Percentiles rank a stretch among this genome's conserved stretches.
These are phyloP conservation scores for Panagrolaimus sp. DNA, from an alignment of 1,140 invertebrate genomes.

Conservation along the genomic window DNA sequence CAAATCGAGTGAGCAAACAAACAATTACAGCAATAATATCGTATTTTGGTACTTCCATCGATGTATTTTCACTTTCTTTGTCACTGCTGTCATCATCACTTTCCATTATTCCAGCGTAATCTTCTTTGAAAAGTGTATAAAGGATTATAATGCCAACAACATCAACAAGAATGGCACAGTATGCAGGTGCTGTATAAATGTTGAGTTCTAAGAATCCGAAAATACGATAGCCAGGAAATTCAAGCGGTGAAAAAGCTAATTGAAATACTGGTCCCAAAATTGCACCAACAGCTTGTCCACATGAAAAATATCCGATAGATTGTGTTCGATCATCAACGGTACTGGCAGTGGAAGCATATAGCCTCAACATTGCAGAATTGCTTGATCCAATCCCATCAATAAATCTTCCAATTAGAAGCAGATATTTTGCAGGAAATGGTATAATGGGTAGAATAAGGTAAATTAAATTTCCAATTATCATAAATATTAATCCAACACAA, in stretches of 20 bases:
- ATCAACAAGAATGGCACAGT: slow-evolving; percentile 31
- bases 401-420: slow-evolving; percentile 14
- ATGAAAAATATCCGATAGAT: slow-evolving; percentile 44
- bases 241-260: slow-evolving; percentile 22
- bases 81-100: background rate
- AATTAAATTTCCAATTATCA: slow-evolving; percentile 17
- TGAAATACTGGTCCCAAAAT: slow-evolving; percentile 35
- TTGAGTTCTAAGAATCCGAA: slow-evolving; percentile 17
- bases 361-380: slow-evolving; percentile 33
- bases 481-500: slow-evolving; percentile 18
- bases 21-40: slow-evolving; percentile 23
- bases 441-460: slow-evolving; percentile 33
- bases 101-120: slow-evolving; percentile 29
- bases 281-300: slow-evolving; percentile 35
- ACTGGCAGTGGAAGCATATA: slow-evolving; percentile 40
- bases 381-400: slow-evolving; percentile 22
- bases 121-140: slow-evolving; percentile 23
- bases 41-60: slow-evolving; percentile 21
- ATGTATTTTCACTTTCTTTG: background rate
- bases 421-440: slow-evolving; percentile 19
- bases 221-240: slow-evolving; percentile 22
- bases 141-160: slow-evolving; percentile 24
- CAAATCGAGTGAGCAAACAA: slow-evolving; percentile 34
- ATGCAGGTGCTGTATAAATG: slow-evolving; percentile 34
- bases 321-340: slow-evolving; percentile 32